These are phyloP conservation scores for Gryon sp. DNA, from an alignment of 1,140 invertebrate genomes.

Conservation along the genomic window DNA sequence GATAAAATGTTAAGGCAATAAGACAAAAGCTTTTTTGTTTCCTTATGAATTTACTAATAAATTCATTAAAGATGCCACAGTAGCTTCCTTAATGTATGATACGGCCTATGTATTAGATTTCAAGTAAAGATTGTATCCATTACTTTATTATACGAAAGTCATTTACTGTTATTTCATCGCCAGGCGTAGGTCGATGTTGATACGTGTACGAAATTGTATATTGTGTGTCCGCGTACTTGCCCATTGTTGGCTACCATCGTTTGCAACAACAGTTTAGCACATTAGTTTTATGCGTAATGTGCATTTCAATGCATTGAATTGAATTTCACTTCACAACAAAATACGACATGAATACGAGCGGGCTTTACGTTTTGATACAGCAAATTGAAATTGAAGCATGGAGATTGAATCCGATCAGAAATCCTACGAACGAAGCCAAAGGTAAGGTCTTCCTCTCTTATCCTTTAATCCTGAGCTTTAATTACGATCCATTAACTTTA, in stretches of 20 bases:
- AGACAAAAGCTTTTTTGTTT: too few relatives aligned
- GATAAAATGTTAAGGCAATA: too few relatives aligned
- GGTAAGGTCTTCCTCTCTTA: too few relatives aligned
- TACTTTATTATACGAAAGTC: slow-evolving; percentile 56
- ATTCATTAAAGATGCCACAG: slow-evolving; percentile 35
- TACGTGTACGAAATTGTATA: slow-evolving; percentile 59
- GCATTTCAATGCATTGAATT: slow-evolving; percentile 58
- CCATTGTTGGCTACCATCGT: slow-evolving; percentile 51
- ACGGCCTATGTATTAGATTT: slow-evolving; percentile 36
- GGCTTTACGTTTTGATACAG: slow-evolving; percentile 46
- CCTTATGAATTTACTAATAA: too few relatives aligned
- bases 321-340: slow-evolving; percentile 51
- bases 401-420: slow-evolving; percentile 38
- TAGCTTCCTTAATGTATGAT: slow-evolving; percentile 39
- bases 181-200: slow-evolving; percentile 55
- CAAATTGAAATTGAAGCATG: slow-evolving; percentile 41
- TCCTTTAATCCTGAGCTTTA: slow-evolving; percentile 21
- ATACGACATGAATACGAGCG: slow-evolving; percentile 43
- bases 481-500: slow-evolving; percentile 59
- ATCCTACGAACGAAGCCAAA: slow-evolving; percentile 30
- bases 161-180: slow-evolving; percentile 60
- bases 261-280: slow-evolving; percentile 56
- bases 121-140: slow-evolving; percentile 50
- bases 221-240: slow-evolving; percentile 42
- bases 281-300: slow-evolving; percentile 61